phyloP scores from a whole-genome alignment of 2,888 invertebrate genomes.

The Thymelicus acteon region DNA sequence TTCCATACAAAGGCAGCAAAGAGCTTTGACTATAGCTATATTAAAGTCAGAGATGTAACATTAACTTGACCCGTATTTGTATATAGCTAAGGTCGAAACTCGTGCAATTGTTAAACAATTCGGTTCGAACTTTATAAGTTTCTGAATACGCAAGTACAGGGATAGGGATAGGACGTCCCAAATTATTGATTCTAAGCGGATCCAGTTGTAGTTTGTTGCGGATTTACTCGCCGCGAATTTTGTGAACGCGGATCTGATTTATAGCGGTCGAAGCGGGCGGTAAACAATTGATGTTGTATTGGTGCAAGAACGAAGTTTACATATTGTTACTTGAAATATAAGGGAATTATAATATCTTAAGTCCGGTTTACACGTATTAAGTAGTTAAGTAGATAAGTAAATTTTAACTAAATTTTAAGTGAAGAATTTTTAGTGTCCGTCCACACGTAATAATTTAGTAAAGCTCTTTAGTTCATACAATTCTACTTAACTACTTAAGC shows the following conservation, averaged over 20 bases:
- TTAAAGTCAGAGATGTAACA: constrained; percentile 34
- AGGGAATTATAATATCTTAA: no score
- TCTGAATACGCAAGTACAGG: constrained; percentile 40
- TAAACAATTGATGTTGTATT: constrained; percentile 29
- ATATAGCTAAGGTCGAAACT: constrained; percentile 31
- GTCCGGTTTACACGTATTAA: no score
- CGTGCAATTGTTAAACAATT: background rate
- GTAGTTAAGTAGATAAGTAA: no score
- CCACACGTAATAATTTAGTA: no score
- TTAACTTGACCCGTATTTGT: constrained; percentile 28
- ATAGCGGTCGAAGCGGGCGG: constrained; percentile 20
- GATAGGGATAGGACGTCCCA: constrained; percentile 39
- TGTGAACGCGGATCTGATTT: constrained; percentile 31
- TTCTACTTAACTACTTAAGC: no score
- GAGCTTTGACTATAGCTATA: constrained; percentile 42
- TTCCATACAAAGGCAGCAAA: constrained; percentile 40
- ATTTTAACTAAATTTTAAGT: no score
- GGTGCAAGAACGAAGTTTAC: constrained; percentile 5
- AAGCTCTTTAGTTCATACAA: no score
- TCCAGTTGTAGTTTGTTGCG: constrained; percentile 40
- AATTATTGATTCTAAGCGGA: constrained; percentile 46
- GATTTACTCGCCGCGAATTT: constrained; percentile 33
- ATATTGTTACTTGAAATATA: background rate
- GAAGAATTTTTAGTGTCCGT: no score
- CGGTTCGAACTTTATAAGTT: constrained; percentile 40